Conservation (phyloP, 2,113 vertebrate species). For the Isurus oxyrinchus region DNA sequence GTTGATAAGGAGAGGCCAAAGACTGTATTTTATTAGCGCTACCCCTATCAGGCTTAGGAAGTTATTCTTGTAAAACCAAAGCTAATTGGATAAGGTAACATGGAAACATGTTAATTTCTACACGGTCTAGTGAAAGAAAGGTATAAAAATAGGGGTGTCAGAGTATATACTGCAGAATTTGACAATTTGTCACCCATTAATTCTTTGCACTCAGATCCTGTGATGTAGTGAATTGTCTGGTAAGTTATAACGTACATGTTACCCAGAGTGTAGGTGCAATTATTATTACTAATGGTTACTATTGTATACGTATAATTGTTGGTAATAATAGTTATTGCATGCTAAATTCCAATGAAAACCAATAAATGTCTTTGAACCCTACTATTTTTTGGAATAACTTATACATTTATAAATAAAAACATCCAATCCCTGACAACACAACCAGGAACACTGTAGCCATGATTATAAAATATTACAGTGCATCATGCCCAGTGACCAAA, state of each 20-base stretch:
- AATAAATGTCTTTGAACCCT: not conserved
- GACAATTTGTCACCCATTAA: not conserved
- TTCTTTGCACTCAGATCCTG: not conserved
- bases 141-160: not conserved
- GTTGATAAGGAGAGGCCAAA: not conserved
- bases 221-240: not conserved
- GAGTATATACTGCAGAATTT: not conserved
- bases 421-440: not conserved
- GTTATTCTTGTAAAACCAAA: not conserved
- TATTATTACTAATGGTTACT: not conserved
- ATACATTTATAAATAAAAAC: not conserved
- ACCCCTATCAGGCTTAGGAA: not conserved
- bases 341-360: not conserved
- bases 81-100: not conserved
- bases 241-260: not conserved
- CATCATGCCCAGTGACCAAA: not conserved
- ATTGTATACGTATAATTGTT: not conserved
- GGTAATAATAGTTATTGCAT: not conserved
- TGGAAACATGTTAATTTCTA: not conserved
- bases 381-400: not conserved
- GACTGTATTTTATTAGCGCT: not conserved
- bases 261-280: not conserved
- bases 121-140: not conserved
- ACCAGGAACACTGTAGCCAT: not conserved
- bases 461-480: not conserved